These are phyloP conservation scores for Oriolus oriolus DNA, from an alignment of 2,113 vertebrate species.

Conservation along the genomic window DNA sequence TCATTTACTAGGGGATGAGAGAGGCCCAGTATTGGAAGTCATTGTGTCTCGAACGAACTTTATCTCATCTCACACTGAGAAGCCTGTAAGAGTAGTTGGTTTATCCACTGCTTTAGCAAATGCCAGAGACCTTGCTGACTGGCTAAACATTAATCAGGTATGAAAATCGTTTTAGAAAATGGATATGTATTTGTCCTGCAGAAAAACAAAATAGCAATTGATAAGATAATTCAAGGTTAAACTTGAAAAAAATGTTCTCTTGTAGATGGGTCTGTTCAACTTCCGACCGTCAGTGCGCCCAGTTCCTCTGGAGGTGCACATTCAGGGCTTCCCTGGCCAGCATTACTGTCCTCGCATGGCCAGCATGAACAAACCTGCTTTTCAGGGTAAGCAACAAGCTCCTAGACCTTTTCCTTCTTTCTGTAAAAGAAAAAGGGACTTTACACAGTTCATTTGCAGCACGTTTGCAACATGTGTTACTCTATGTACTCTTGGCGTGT, in stretches of 20 bases:
- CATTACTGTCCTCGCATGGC: constrained; percentile 99
- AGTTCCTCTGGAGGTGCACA: constrained; percentile 95
- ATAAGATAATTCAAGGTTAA: not conserved
- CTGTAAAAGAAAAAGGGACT: not conserved
- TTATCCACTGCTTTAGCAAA: constrained; percentile 97
- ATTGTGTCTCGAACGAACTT: constrained; percentile 98
- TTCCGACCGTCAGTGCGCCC: constrained; percentile 97
- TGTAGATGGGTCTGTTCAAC: constrained; percentile 96
- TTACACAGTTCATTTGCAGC: not conserved
- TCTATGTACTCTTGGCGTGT: constrained; percentile 19
- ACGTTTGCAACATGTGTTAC: constrained; percentile 1
- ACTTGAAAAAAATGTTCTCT: not conserved
- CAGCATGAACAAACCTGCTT: constrained; percentile 97
- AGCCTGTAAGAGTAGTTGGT: constrained; percentile 88
- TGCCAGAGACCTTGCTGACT: constrained; percentile 95
- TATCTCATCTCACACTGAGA: constrained; percentile 96
- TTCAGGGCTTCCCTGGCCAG: constrained; percentile 96
- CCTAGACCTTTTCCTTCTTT: not conserved
- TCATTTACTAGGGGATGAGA: constrained; percentile 84
- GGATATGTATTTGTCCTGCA: not conserved
- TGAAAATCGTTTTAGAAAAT: not conserved
- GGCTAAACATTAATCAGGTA: constrained; percentile 94
- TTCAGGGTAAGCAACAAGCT: constrained; percentile 81
- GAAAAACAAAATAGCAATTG: not conserved
- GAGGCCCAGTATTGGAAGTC: constrained; percentile 95